These are phyloP conservation scores for Zelostemma sp. DNA, from an alignment of 1,140 invertebrate genomes.

Conservation along the genomic window DNA sequence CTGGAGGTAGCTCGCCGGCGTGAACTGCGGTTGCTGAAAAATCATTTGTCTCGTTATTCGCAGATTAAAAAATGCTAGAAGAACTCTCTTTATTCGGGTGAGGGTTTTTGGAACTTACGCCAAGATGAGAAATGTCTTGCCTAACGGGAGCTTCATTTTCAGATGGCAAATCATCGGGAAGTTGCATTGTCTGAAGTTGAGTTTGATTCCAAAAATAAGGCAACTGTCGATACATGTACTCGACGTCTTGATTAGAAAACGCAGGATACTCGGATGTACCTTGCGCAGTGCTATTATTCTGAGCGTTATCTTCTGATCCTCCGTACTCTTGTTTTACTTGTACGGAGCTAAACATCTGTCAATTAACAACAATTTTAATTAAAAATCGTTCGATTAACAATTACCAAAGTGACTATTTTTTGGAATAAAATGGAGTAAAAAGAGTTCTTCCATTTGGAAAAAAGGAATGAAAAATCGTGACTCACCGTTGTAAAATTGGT, in stretches of 20 bases:
- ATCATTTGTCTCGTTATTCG: neutral
- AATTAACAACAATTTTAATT: too few species aligned
- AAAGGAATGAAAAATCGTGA: too few species aligned
- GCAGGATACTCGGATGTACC: slow-evolving; percentile 59
- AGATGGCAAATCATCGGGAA: slow-evolving; percentile 55
- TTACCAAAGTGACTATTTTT: too few species aligned
- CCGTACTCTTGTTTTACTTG: slow-evolving; percentile 67
- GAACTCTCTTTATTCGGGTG: neutral
- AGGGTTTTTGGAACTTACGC: slow-evolving; percentile 51
- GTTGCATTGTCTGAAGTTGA: slow-evolving; percentile 54
- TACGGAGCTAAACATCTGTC: slow-evolving; percentile 66
- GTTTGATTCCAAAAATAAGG: slow-evolving; percentile 66
- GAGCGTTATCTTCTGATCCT: slow-evolving; percentile 57
- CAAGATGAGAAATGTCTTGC: slow-evolving; percentile 50
- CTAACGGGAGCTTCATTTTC: slow-evolving; percentile 57
- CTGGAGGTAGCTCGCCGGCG: slow-evolving; percentile 30
- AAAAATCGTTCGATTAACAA: too few species aligned
- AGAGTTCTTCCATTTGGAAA: too few species aligned
- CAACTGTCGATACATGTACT: slow-evolving; percentile 64
- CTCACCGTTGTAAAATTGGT: slow-evolving; percentile 30
- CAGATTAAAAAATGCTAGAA: too few species aligned
- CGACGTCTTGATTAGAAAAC: slow-evolving; percentile 63
- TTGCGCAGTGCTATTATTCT: slow-evolving; percentile 50
- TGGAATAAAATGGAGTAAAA: too few species aligned
- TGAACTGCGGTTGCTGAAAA: slow-evolving; percentile 31